These are phyloP conservation scores for Scaeva pyrastri DNA, from an alignment of 2,888 invertebrate species.

Conservation along the genomic window DNA sequence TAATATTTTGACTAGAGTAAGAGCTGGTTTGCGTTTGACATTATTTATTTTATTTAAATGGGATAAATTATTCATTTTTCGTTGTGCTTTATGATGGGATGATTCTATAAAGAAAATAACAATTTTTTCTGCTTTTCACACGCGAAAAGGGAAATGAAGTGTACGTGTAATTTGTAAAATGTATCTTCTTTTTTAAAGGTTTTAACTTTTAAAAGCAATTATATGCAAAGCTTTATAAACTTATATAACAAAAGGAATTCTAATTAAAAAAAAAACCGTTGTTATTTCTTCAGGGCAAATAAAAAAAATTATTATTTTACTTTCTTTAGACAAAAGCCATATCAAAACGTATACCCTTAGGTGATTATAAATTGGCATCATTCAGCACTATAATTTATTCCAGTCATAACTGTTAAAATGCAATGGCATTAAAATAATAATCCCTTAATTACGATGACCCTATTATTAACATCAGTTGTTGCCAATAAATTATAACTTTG, in stretches of 20 bases:
- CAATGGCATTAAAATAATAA: constrained; percentile 8
- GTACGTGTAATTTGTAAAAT: no score
- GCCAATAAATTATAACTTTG: constrained; percentile 13
- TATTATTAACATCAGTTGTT: neutral
- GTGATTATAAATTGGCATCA: constrained; percentile 17
- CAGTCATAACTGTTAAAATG: neutral
- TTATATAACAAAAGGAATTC: no score
- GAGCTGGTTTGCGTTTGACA: neutral
- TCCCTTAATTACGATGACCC: neutral
- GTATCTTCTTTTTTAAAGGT: no score
- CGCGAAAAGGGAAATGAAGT: neutral
- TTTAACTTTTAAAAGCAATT: no score
- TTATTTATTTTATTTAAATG: constrained; percentile 16
- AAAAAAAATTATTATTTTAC: no score
- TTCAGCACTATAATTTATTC: neutral
- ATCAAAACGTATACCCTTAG: neutral
- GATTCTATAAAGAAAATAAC: neutral
- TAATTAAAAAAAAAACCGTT: no score
- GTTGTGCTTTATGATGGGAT: neutral
- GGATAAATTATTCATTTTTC: constrained; percentile 13
- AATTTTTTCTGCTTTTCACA: no score
- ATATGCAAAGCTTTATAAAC: no score
- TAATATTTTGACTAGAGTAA: neutral
- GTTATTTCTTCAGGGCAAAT: no score
- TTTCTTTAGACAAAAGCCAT: neutral